Conservation (phyloP, 2,113 vertebrate genomes). For the Neolamprologus fasciatus region DNA sequence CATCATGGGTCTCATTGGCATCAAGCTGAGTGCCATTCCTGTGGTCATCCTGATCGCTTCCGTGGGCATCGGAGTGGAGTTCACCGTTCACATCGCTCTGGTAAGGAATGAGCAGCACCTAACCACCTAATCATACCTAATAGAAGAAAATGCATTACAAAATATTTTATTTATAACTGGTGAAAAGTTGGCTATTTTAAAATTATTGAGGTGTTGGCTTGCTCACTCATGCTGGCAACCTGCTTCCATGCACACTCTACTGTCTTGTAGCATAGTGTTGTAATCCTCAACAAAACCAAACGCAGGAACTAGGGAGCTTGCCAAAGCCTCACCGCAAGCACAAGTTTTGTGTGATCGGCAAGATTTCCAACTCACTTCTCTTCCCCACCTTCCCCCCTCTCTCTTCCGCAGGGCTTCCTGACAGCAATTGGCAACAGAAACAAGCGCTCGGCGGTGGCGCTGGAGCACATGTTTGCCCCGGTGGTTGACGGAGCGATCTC, state of each 20-base stretch:
- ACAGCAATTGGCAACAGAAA: slow-evolving; percentile 92
- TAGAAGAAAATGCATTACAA: neutral
- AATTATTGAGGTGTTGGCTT: neutral
- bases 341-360: slow-evolving; percentile 42
- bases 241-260: neutral
- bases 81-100: slow-evolving; percentile 95
- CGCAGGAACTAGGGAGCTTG: slow-evolving; percentile 21
- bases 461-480: slow-evolving; percentile 97
- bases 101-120: slow-evolving; percentile 58
- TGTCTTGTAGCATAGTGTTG: neutral
- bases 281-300: slow-evolving; percentile 30
- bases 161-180: neutral
- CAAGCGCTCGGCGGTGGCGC: slow-evolving; percentile 82
- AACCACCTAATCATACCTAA: neutral
- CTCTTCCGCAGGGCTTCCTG: slow-evolving; percentile 83
- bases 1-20: slow-evolving; percentile 98
- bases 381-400: neutral
- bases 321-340: slow-evolving; percentile 31
- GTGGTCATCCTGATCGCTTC: slow-evolving; percentile 96
- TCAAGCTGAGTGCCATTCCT: slow-evolving; percentile 96
- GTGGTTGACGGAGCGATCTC: slow-evolving; percentile 94
- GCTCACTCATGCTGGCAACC: slow-evolving; percentile 1
- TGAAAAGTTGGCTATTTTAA: neutral
- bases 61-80: slow-evolving; percentile 96
- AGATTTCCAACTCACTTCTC: slow-evolving; percentile 54